Evolutionary conservation across 1,140 invertebrate genomes (phyloP).

Genomic region (Trichonephila inaurata): DNA sequence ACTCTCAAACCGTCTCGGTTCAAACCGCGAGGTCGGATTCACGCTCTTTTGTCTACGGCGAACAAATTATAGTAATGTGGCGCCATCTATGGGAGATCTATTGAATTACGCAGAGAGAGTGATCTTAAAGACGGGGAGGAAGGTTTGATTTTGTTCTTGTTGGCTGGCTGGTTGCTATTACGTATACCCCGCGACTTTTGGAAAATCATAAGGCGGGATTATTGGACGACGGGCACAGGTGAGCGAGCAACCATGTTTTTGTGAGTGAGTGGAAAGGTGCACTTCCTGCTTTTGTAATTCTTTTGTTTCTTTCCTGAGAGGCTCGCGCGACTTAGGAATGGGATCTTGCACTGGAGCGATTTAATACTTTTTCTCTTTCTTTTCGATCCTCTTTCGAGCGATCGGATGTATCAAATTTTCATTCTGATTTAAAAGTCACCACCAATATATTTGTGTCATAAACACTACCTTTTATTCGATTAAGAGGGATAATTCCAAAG

Average conservation of each 20-base stretch:
- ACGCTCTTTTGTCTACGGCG: conserved; percentile 56
- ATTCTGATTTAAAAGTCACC: no score
- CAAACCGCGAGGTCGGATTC: conserved; percentile 64
- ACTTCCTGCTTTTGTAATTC: conserved; percentile 71
- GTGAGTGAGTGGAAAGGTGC: conserved; percentile 54
- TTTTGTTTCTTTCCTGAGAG: conserved; percentile 66
- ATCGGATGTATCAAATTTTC: background rate
- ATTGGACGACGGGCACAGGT: conserved; percentile 74
- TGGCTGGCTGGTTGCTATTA: background rate
- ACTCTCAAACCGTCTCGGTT: conserved; percentile 74
- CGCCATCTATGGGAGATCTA: conserved; percentile 37
- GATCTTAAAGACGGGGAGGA: conserved; percentile 12
- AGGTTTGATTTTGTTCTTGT: background rate
- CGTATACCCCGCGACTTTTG: conserved; percentile 31
- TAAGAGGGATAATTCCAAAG: no score
- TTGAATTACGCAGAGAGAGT: conserved; percentile 15
- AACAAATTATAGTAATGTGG: conserved; percentile 44
- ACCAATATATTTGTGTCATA: no score
- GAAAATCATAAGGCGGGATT: conserved; percentile 65
- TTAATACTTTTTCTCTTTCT: background rate
- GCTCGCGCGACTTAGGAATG: conserved; percentile 27
- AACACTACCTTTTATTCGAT: no score
- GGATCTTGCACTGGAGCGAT: background rate
- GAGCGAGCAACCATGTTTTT: conserved; percentile 72
- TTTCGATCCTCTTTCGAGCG: background rate